Base-by-base conservation (phyloP, 2,888 invertebrate species). In the Noctua comes region DNA sequence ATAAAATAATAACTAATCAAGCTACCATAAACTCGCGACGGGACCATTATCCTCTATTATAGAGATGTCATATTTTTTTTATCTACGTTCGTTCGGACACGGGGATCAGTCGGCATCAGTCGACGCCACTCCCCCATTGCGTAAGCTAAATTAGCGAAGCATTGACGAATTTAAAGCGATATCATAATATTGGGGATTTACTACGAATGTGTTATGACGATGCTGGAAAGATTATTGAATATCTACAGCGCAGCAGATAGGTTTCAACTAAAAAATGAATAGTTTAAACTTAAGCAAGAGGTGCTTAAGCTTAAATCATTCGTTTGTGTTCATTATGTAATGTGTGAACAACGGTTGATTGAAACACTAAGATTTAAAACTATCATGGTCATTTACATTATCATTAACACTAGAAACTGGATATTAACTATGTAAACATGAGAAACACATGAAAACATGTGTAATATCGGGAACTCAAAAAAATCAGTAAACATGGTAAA, bases 41-140 rank as follows among this genome's bases (percentile, higher is more conserved):
- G 83, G 79, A 83, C 72, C 73, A 87, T 88, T 86, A 87, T 83
- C 76, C 82, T 82, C 87, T 81, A 89, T 92, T 91, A 95, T 94
- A 92, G 91, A 94, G 94, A 91, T 92, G 93, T 95, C 93, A 94
- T 92, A 90, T 93, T 94, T 94, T 93, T 93, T 93, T 85, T 88
- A 88, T 88, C 80, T 75, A 84, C 69, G 36, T 62, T 74, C 77
- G 51, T 76, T 80, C 77, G 65, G 88, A 82, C 89, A 89, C 89
- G 90, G 87, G 86, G 89, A 86, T 87, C 86, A 84, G 79, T 76
- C n/a, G 78, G 24, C 76, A 43, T 74, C 64, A 62, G 75, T 73
- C 57, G 68, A n/a, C 77, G 54, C 77, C 84, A 77, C 86, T 86
- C 87, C 88, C 83, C 83, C 80, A 64, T 89, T 90, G 82, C 84